phyloP scores from a whole-genome alignment of 2,113 vertebrate genomes.

The Loxodonta africana region DNA sequence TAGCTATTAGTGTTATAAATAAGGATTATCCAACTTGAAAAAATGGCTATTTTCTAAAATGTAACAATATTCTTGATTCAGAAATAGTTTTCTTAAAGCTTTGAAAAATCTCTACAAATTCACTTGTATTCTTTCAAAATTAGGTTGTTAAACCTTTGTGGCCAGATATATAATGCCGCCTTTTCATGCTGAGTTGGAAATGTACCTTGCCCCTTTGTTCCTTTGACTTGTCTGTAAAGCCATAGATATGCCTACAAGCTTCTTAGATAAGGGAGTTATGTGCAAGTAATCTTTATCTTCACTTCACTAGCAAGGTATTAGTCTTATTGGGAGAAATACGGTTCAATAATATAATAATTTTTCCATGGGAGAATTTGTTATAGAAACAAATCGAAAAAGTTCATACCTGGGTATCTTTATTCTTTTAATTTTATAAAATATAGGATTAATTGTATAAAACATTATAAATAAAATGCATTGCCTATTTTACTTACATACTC shows the following conservation, averaged over 20 bases:
- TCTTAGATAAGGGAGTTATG: constrained; percentile 62
- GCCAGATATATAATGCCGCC: background rate
- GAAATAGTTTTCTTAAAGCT: constrained; percentile 54
- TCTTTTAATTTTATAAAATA: constrained; percentile 47
- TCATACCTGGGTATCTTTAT: constrained; percentile 21
- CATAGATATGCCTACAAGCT: constrained; percentile 3
- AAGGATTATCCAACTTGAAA: constrained; percentile 43
- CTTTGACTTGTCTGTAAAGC: constrained; percentile 54
- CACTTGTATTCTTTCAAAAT: constrained; percentile 54
- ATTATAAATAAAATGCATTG: constrained; percentile 36
- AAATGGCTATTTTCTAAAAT: constrained; percentile 35
- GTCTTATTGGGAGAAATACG: constrained; percentile 9
- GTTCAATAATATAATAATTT: constrained; percentile 19
- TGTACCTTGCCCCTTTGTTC: constrained; percentile 76
- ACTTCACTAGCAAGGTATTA: constrained; percentile 47
- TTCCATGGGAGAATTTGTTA: constrained; percentile 53
- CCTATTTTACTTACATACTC: background rate
- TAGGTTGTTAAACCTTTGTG: constrained; percentile 48
- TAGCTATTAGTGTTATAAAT: constrained; percentile 31
- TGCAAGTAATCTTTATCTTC: constrained; percentile 61
- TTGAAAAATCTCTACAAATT: constrained; percentile 42
- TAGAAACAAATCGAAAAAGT: constrained; percentile 21
- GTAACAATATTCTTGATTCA: constrained; percentile 29
- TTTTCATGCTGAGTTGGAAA: constrained; percentile 72
- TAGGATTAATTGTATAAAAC: background rate